These are phyloP conservation scores for Cottus gobio DNA, from an alignment of 2,113 vertebrate species.

Conservation along the genomic window DNA sequence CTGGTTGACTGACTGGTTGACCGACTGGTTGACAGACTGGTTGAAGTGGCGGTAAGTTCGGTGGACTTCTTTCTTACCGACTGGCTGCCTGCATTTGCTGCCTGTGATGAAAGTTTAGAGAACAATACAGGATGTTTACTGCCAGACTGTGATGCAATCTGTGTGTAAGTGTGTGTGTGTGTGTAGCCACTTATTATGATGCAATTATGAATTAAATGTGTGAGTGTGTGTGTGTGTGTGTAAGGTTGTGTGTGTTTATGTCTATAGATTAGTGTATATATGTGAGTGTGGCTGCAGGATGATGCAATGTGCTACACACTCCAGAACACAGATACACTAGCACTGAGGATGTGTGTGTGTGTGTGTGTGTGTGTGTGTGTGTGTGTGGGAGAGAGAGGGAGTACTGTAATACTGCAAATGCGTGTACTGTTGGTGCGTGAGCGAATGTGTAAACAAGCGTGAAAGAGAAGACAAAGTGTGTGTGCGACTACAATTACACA, in stretches of 20 bases:
- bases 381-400: constrained; percentile 21
- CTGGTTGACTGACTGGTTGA: background rate
- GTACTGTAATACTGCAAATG: constrained; percentile 54
- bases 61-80: background rate
- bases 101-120: constrained; percentile 40
- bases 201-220: constrained; percentile 35
- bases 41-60: no score
- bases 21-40: background rate
- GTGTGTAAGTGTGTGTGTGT: constrained; percentile 39
- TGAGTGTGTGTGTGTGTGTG: constrained; percentile 22
- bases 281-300: constrained; percentile 23
- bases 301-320: constrained; percentile 49
- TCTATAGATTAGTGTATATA: constrained; percentile 42
- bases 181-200: constrained; percentile 28
- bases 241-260: constrained; percentile 2
- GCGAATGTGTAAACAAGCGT: constrained; percentile 67
- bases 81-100: background rate
- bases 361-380: constrained; percentile 6
- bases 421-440: constrained; percentile 58
- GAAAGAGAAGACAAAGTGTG: constrained; percentile 58
- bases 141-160: constrained; percentile 59
- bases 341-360: background rate
- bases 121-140: constrained; percentile 44
- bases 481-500: constrained; percentile 55
- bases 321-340: constrained; percentile 56